phyloP scores from a whole-genome alignment of 2,888 invertebrate species.

The Serrognathus titanus region DNA sequence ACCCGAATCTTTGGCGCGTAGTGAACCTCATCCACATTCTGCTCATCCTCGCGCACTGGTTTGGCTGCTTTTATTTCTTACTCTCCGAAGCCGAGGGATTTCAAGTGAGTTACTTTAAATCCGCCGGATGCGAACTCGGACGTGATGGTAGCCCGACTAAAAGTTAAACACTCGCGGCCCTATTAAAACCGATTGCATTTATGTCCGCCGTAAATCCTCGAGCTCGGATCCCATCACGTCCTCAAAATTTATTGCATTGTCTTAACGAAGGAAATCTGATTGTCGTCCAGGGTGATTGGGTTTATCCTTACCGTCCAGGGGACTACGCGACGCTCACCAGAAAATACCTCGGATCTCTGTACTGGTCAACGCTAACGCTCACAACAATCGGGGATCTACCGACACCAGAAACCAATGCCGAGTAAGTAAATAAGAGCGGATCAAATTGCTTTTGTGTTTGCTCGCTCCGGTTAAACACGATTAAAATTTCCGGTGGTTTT shows the following conservation, averaged over 20 bases:
- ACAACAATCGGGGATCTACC: slow-evolving; percentile 96
- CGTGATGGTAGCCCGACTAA: neutral
- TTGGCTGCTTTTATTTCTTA: slow-evolving; percentile 95
- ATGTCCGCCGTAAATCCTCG: neutral
- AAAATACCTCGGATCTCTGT: slow-evolving; percentile 91
- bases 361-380: slow-evolving; percentile 94
- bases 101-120: slow-evolving; percentile 53
- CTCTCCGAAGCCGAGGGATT: slow-evolving; percentile 89
- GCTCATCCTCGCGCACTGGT: slow-evolving; percentile 94
- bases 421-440: slow-evolving; percentile 66
- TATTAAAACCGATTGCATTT: neutral
- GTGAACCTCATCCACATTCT: slow-evolving; percentile 93
- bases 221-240: neutral
- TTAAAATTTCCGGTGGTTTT: too few species aligned
- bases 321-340: slow-evolving; percentile 86
- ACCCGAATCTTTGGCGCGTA: slow-evolving; percentile 94
- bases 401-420: slow-evolving; percentile 92
- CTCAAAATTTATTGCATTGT: neutral
- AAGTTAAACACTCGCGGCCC: neutral
- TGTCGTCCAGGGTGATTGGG: slow-evolving; percentile 74
- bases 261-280: neutral
- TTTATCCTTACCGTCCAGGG: slow-evolving; percentile 81
- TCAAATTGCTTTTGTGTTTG: neutral
- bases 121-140: neutral
- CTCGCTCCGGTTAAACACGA: too few species aligned